These are phyloP conservation scores for Drosophila birchii DNA, from an alignment of 2,888 invertebrate species.

Conservation along the genomic window DNA sequence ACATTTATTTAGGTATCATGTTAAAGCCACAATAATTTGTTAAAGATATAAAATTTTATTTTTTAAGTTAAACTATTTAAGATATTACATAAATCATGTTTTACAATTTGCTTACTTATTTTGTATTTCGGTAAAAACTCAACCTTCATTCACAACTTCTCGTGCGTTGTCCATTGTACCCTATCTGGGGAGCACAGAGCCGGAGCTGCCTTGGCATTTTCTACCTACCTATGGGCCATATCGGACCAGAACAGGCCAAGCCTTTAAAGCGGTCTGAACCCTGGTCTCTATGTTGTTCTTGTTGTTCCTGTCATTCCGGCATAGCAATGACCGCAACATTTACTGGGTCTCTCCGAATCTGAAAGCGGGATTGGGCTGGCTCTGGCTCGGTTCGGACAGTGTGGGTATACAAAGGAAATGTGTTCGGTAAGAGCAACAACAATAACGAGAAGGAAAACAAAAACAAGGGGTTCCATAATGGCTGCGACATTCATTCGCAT, in stretches of 20 bases:
- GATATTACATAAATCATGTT: too few relatives aligned
- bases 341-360: constrained; percentile 40
- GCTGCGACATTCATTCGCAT: constrained; percentile 81
- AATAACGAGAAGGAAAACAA: constrained; percentile 15
- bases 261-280: constrained; percentile 74
- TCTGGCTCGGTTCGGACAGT: constrained; percentile 51
- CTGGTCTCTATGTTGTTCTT: constrained; percentile 27
- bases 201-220: constrained; percentile 46
- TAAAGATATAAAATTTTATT: too few relatives aligned
- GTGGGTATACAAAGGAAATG: constrained; percentile 68
- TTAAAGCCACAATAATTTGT: too few relatives aligned
- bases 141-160: not conserved
- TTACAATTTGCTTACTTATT: too few relatives aligned
- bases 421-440: constrained; percentile 42
- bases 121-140: too few relatives aligned
- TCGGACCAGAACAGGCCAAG: constrained; percentile 59
- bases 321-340: constrained; percentile 78
- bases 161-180: constrained; percentile 21
- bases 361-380: constrained; percentile 43
- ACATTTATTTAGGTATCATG: not conserved
- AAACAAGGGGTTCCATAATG: constrained; percentile 66
- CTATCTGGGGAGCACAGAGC: constrained; percentile 8
- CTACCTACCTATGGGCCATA: constrained; percentile 59
- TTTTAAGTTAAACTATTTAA: too few relatives aligned
- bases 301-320: constrained; percentile 71